Evolutionary conservation across 2,888 invertebrate species (phyloP).

Genomic region (Patella ulyssiponensis): DNA sequence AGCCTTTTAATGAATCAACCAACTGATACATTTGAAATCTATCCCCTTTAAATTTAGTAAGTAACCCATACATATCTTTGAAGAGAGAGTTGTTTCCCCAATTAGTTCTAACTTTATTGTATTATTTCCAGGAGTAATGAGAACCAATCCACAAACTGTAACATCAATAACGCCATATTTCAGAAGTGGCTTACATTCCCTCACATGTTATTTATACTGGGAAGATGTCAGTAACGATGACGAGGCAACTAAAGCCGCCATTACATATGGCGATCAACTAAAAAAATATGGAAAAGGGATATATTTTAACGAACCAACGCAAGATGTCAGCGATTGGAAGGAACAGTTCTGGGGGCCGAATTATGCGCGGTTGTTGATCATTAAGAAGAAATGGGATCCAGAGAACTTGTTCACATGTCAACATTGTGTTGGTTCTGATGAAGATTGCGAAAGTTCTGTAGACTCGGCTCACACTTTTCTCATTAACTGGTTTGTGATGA

Average conservation of each 20-base stretch:
- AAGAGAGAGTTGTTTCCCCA: too few relatives aligned
- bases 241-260: neutral
- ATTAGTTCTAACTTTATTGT: too few relatives aligned
- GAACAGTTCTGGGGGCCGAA: slow-evolving; percentile 50
- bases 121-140: slow-evolving; percentile 2
- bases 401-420: slow-evolving; percentile 52
- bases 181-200: neutral
- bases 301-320: slow-evolving; percentile 50
- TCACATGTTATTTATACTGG: slow-evolving; percentile 6
- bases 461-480: too few relatives aligned
- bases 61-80: too few relatives aligned
- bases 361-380: slow-evolving; percentile 46
- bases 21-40: too few relatives aligned
- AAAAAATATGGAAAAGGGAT: slow-evolving; percentile 41
- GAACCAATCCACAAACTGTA: neutral
- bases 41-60: too few relatives aligned
- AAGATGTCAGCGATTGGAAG: slow-evolving; percentile 49
- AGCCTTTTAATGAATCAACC: too few relatives aligned
- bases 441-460: too few relatives aligned
- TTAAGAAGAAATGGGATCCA: slow-evolving; percentile 51
- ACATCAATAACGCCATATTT: slow-evolving; percentile 1
- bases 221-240: neutral
- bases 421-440: slow-evolving; percentile 54
- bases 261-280: neutral
- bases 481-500: too few relatives aligned